Base-by-base conservation (phyloP, 2,888 invertebrate species). In the Iphiclides podalirius region DNA sequence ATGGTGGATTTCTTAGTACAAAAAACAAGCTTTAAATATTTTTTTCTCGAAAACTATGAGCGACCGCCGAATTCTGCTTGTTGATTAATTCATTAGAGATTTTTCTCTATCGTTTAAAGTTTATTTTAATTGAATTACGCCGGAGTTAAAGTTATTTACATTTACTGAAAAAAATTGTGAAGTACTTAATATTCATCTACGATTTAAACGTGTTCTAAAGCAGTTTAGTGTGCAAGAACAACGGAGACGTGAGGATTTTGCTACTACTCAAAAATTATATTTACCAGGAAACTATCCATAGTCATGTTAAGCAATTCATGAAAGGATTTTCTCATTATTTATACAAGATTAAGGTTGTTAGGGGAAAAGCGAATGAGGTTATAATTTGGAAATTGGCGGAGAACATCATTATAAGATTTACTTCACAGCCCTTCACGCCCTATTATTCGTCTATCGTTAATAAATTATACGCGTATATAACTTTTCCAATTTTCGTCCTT, bases 191-290 rank as follows among this genome's bases (percentile, higher is more conserved):
- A 15, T 39, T 33, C 16, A 43, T 44, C 15, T 39, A 45, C n/a
- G 36, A 36, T 45, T 44, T 36, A 41, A 40, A 39, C 15, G 49
- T 49, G 34, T 44, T 39, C 17, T 33, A 43, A 49, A 43, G 50
- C 40, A 15, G 15, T 44, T 34, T n/a, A 31, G 17, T 40, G 50
- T 50, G 44, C 35, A 50, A 44, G 33, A 40, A 50, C 31, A 47
- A 33, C 28, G n/a, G 4, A 31, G 11, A 17, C 8, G 1, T 45
- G 50, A 40, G 50, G 34, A 40, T 40, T 50, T 50, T 50, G 50
- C 50, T 50, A 50, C 50, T 50, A 41, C 44, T 31, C 45, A 50
- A 50, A 36, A 16, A 40, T 43, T 16, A 39, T 8, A 36, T 12
- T 38, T 20, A 38, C 20, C 13, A 11, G 20, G 37, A 20, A 8